Conservation (phyloP, 2,888 invertebrate species). For the Tryphoninae sp. region DNA sequence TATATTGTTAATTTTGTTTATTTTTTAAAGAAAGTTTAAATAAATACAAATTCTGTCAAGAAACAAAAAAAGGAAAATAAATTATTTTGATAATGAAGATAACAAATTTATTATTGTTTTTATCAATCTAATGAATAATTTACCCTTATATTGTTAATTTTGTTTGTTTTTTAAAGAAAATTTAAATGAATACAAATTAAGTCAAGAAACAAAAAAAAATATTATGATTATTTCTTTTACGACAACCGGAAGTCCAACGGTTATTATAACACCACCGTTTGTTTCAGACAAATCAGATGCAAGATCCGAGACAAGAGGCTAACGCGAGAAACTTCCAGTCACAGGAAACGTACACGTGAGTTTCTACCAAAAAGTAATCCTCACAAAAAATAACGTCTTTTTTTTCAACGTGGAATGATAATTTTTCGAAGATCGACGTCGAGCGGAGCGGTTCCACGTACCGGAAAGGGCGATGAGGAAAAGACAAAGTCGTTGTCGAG, state of each 20-base stretch:
- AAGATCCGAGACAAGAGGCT: constrained; percentile 75
- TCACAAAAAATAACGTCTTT: background rate
- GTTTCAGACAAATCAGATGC: constrained; percentile 76
- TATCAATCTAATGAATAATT: no score
- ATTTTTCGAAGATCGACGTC: constrained; percentile 70
- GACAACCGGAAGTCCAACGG: background rate
- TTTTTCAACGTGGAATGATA: background rate
- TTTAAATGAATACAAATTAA: background rate
- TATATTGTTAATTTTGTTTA: no score
- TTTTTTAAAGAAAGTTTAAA: no score
- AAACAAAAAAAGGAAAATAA: no score
- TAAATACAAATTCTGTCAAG: no score
- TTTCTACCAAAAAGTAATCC: constrained; percentile 51
- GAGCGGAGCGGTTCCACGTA: constrained; percentile 72
- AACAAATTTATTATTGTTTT: no score
- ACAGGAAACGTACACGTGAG: constrained; percentile 77
- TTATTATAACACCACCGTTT: constrained; percentile 13
- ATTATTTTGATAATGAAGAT: no score
- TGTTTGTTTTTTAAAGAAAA: no score
- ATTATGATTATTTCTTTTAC: background rate
- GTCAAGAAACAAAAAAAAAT: background rate
- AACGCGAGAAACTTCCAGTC: constrained; percentile 73
- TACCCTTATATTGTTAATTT: no score
- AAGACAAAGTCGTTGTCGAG: constrained; percentile 87
- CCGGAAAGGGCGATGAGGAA: constrained; percentile 76